Evolutionary conservation across 37 sponge, comb jelly and placozoan genomes (phyloP), one percentile per base, ranked within the genome.

Genomic region (Aphrocallistes beatrix): DNA sequence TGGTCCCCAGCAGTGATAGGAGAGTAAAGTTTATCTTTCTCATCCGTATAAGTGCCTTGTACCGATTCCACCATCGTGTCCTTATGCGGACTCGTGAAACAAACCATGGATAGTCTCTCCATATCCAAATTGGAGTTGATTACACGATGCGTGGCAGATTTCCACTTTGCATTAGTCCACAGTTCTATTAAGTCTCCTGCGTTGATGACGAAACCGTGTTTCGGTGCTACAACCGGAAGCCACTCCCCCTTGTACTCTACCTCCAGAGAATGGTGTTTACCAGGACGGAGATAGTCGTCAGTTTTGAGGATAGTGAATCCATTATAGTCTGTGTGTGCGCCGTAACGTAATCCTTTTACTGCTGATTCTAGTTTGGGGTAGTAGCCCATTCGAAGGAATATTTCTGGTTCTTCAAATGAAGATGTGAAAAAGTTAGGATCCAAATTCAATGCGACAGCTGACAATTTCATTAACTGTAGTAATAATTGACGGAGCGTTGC

Each of bases 91-190:
- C 32, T 13, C 6, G 75, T 60, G n/a, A 60, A 60, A 60, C 10
- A 60, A 25, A 60, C 75, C 75, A 60, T 60, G 10, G 75, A 60
- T 19, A 60, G 75, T 25, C 75, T 19, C n/a, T 60, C 75, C 1
- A 25, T 60, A 30, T 60, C 75, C 10, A 60, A 30, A 28, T 60
- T 60, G 21, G 25, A 32, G 34, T 60, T 60, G 8, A 60, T 13
- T 28, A 60, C 75, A 19, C 75, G 75, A 30, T 60, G 75, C 8
- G 75, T 60, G 3, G 75, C 75, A 32, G 75, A 60, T 60, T 60
- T 60, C 75, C 75, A 60, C 8, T 32, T 60, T 25, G 28, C 75
- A 60, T 60, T 60, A 60, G 75, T 60, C 75, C 75, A 60, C n/a
- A 19, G 8, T 13, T 60, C 17, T 19, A 60, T 60, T 13, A 60